phyloP scores from a whole-genome alignment of 2,888 invertebrate genomes.

The Nomada hirtipes region DNA sequence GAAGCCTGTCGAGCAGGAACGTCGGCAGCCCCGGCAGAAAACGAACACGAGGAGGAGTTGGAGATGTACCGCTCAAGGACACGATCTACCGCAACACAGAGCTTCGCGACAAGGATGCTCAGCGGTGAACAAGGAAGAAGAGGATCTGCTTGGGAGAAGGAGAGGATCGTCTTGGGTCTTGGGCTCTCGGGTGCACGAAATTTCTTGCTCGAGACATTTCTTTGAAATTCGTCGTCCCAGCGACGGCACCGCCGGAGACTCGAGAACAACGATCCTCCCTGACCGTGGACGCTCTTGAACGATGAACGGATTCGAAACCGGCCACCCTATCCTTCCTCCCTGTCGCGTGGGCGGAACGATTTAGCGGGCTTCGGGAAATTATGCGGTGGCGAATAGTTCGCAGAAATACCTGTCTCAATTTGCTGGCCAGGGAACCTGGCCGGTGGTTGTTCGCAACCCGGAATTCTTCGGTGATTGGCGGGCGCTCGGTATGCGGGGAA shows the following conservation, averaged over 20 bases:
- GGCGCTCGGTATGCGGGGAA: neutral
- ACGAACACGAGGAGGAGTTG: slow-evolving; percentile 50
- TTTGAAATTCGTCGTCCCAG: slow-evolving; percentile 48
- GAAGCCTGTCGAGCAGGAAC: slow-evolving; percentile 33
- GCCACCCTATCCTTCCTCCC: neutral
- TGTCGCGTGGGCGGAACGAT: slow-evolving; percentile 50
- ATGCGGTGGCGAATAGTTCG: slow-evolving; percentile 27
- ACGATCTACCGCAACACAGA: slow-evolving; percentile 74
- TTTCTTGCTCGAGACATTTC: slow-evolving; percentile 57
- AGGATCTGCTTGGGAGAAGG: slow-evolving; percentile 18
- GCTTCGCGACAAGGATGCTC: slow-evolving; percentile 74
- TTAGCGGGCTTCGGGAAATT: slow-evolving; percentile 47
- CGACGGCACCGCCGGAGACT: slow-evolving; percentile 38
- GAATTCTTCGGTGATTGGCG: no score
- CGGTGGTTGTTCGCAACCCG: neutral
- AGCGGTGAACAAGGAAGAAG: slow-evolving; percentile 25
- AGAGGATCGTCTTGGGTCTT: slow-evolving; percentile 19
- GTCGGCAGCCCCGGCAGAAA: slow-evolving; percentile 39
- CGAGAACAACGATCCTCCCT: slow-evolving; percentile 44
- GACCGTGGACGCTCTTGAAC: neutral
- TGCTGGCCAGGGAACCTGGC: neutral
- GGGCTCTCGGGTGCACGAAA: slow-evolving; percentile 66
- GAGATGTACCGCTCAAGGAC: slow-evolving; percentile 76
- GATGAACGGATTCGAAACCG: neutral
- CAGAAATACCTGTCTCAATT: slow-evolving; percentile 43